Evolutionary conservation across 2,888 invertebrate genomes (phyloP).

Genomic region (Pachydiplax longipennis): DNA sequence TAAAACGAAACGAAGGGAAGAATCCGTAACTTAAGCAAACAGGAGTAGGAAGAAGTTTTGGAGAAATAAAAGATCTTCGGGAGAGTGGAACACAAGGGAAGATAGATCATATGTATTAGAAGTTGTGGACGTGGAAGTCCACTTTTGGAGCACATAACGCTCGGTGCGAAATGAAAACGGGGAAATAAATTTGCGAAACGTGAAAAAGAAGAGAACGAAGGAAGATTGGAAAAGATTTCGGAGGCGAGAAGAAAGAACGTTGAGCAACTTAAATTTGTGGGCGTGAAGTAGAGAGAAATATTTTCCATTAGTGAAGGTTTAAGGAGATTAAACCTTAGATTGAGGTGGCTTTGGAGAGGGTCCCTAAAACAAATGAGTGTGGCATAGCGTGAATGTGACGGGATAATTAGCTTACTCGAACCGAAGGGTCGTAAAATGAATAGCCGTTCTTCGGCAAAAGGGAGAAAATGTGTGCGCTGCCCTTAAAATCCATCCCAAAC

Average conservation of each 20-base stretch:
- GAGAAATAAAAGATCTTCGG: too few species aligned
- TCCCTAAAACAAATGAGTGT: not conserved
- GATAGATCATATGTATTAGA: too few species aligned
- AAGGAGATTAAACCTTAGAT: conserved; percentile 3
- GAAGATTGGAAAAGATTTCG: not conserved
- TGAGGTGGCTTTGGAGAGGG: not conserved
- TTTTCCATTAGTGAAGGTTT: not conserved
- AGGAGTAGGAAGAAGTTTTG: too few species aligned
- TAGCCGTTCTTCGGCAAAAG: not conserved
- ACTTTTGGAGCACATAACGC: not conserved
- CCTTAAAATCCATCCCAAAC: not conserved
- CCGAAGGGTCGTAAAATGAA: not conserved
- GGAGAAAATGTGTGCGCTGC: not conserved
- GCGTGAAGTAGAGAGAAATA: not conserved
- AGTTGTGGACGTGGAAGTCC: not conserved
- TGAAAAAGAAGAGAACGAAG: too few species aligned
- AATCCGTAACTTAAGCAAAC: too few species aligned
- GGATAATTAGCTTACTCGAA: conserved; percentile 23
- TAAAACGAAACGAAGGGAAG: too few species aligned
- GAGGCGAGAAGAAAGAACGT: not conserved
- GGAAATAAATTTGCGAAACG: not conserved
- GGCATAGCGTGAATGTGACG: conserved; percentile 32
- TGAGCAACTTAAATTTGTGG: not conserved
- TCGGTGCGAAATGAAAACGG: not conserved
- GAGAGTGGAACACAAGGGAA: not conserved